Conservation (phyloP, 1,140 invertebrate species). For the Sinonovacula constricta region DNA sequence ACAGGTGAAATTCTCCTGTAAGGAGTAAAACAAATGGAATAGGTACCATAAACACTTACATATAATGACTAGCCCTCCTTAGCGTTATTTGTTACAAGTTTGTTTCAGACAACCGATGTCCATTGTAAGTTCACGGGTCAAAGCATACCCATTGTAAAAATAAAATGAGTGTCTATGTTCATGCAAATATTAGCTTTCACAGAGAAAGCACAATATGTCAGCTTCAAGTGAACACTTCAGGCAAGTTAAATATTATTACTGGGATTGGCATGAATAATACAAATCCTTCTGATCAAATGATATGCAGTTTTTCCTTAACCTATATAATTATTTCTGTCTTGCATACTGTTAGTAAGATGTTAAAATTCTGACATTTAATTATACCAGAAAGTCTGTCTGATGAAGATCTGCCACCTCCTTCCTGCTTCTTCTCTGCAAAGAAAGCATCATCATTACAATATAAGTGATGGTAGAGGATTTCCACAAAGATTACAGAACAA, state of each 20-base stretch:
- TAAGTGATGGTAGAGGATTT: too few species aligned
- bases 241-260: too few species aligned
- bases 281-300: too few species aligned
- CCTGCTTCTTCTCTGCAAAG: conserved; percentile 27
- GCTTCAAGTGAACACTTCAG: background rate
- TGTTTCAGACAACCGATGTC: background rate
- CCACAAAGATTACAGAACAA: too few species aligned
- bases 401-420: conserved; percentile 1
- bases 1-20: conserved; percentile 31
- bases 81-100: background rate
- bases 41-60: background rate
- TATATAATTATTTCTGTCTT: too few species aligned
- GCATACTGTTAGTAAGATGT: too few species aligned
- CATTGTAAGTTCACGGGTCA: background rate
- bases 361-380: background rate
- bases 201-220: background rate
- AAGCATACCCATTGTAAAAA: background rate
- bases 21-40: too few species aligned
- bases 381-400: conserved; percentile 17
- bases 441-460: too few species aligned
- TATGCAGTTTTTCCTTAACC: too few species aligned
- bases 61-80: background rate
- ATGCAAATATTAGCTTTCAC: background rate
- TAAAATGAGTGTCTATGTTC: background rate
- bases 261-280: too few species aligned